Percentiles rank a stretch among this genome's conserved stretches.
Conservation (phyloP, 2,797 vertebrate species). For the Knipowitschia caucasica region DNA sequence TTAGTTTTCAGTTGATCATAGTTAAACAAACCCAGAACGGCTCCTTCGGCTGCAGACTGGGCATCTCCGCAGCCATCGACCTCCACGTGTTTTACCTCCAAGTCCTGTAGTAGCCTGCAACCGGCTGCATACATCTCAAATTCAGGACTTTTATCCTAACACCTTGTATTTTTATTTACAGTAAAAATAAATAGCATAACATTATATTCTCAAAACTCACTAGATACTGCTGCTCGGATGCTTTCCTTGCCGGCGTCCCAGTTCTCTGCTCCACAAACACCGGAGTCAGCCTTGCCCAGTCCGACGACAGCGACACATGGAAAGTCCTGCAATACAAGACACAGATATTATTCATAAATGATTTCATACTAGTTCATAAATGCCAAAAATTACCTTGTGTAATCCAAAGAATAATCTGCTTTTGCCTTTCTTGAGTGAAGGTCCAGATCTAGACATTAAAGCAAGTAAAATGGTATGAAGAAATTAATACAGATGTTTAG, state of each 20-base stretch:
- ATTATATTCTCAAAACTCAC: constrained; percentile 72
- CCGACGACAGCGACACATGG: constrained; percentile 87
- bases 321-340: constrained; percentile 78
- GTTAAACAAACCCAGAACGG: constrained; percentile 85
- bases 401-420: constrained; percentile 88
- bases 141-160: background rate
- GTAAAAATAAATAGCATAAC: too few species aligned
- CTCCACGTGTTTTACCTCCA: constrained; percentile 85
- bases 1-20: constrained; percentile 91
- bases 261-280: constrained; percentile 84
- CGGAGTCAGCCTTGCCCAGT: constrained; percentile 79
- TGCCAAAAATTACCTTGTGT: constrained; percentile 79
- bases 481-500: too few species aligned
- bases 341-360: background rate
- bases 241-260: constrained; percentile 91
- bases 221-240: constrained; percentile 86
- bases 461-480: background rate
- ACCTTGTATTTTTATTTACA: too few species aligned
- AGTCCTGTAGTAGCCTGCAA: constrained; percentile 87
- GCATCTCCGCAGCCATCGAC: constrained; percentile 91
- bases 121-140: constrained; percentile 71
- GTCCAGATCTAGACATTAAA: constrained; percentile 86
- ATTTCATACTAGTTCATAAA: background rate
- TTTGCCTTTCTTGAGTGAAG: constrained; percentile 89
- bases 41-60: constrained; percentile 92